These are phyloP conservation scores for Trachythela sp. DNA, from an alignment of 64 coral and sea anemone genomes.

Conservation along the genomic window DNA sequence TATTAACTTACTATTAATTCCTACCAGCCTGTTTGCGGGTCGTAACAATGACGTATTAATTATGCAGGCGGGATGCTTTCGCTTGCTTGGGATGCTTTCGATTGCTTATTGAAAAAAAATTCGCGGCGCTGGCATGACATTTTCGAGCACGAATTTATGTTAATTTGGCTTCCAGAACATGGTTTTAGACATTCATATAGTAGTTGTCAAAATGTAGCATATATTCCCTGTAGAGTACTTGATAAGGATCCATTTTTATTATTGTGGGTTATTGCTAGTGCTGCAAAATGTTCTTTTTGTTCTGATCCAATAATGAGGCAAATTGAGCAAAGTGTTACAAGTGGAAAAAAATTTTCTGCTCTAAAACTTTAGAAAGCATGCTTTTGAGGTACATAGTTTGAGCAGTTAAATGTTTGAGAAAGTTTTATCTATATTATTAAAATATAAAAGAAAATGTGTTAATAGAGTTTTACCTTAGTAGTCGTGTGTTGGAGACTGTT, in stretches of 20 bases:
- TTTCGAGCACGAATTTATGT: background rate
- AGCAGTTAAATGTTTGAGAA: too few species aligned
- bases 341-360: background rate
- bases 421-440: too few species aligned
- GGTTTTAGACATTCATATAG: background rate
- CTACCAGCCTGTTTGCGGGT: too few species aligned
- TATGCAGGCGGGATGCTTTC: too few species aligned
- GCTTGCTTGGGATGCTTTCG: too few species aligned
- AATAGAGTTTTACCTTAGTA: too few species aligned
- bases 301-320: conserved; percentile 16
- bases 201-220: conserved; percentile 7
- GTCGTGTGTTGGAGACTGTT: too few species aligned
- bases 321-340: conserved; percentile 9
- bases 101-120: too few species aligned
- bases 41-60: too few species aligned
- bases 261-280: background rate
- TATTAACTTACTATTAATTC: too few species aligned
- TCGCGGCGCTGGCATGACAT: conserved; percentile 9
- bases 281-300: conserved; percentile 8
- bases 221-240: background rate
- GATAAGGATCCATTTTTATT: background rate
- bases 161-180: conserved; percentile 11
- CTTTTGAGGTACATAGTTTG: too few species aligned
- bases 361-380: background rate
- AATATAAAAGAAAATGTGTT: too few species aligned